Conservation (phyloP, 2,797 vertebrate genomes). For the Distichodus sexfasciatus region DNA sequence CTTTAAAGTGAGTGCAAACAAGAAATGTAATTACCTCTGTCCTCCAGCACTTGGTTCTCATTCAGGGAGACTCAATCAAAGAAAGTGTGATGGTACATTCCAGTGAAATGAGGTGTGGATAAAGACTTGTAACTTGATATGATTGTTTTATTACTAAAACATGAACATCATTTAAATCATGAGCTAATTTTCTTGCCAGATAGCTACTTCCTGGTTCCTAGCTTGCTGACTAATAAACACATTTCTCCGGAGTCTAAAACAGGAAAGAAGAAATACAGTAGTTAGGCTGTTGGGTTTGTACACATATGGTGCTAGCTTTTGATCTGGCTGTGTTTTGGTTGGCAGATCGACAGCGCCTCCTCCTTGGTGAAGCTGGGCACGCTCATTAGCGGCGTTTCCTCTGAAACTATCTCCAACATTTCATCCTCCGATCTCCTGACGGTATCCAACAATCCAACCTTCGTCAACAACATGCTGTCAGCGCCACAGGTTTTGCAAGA, state of each 20-base stretch:
- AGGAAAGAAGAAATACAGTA: too few relatives aligned
- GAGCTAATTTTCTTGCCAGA: too few relatives aligned
- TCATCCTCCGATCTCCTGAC: conserved; percentile 42
- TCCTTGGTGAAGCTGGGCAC: conserved; percentile 60
- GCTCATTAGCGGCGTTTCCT: conserved; percentile 59
- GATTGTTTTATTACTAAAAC: too few relatives aligned
- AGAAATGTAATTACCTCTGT: background rate
- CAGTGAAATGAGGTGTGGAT: too few relatives aligned
- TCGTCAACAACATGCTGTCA: conserved; percentile 59
- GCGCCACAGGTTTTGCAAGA: conserved; percentile 43
- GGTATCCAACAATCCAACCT: conserved; percentile 43
- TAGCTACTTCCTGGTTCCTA: too few relatives aligned
- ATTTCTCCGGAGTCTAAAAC: too few relatives aligned
- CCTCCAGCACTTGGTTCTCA: too few relatives aligned
- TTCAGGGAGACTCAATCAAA: too few relatives aligned
- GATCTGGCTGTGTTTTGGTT: conserved; percentile 2
- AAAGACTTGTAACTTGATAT: too few relatives aligned
- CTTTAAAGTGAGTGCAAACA: conserved; percentile 51
- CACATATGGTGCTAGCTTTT: background rate
- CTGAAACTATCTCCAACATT: conserved; percentile 42
- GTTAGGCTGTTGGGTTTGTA: too few relatives aligned
- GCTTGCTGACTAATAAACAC: too few relatives aligned
- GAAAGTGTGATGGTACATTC: conserved; percentile 24
- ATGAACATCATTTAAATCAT: too few relatives aligned
- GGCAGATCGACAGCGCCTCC: conserved; percentile 56